phyloP scores from a whole-genome alignment of 2,113 vertebrate genomes.

The Thymallus thymallus region DNA sequence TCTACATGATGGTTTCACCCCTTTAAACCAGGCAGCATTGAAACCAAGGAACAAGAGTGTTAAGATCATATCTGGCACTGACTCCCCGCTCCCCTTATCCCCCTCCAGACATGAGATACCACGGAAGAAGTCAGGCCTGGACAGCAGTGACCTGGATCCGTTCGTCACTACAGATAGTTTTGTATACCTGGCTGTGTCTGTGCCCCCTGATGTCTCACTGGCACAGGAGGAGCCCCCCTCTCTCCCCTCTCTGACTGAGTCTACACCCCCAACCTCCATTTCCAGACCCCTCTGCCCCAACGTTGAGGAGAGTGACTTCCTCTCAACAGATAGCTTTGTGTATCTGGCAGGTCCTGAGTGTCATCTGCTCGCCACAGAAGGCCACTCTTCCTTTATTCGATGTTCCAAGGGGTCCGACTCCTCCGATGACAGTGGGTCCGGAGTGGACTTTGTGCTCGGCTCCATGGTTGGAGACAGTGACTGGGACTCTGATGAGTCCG shows the following conservation, averaged over 20 bases:
- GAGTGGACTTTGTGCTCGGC: conserved; percentile 64
- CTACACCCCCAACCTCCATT: conserved; percentile 16
- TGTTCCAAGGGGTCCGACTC: conserved; percentile 71
- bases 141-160: conserved; percentile 72
- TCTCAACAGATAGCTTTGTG: conserved; percentile 78
- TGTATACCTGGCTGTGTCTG: conserved; percentile 76
- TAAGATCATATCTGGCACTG: conserved; percentile 56
- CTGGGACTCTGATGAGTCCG: conserved; percentile 76
- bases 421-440: conserved; percentile 76
- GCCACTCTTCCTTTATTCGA: conserved; percentile 57
- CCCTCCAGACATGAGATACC: conserved; percentile 60
- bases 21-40: conserved; percentile 7
- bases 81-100: conserved; percentile 64
- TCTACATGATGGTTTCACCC: background rate
- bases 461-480: conserved; percentile 75
- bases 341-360: conserved; percentile 78
- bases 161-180: conserved; percentile 77
- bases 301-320: conserved; percentile 75
- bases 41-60: conserved; percentile 28
- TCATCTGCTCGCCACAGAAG: conserved; percentile 67
- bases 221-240: conserved; percentile 20
- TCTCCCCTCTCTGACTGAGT: conserved; percentile 12
- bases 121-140: conserved; percentile 60
- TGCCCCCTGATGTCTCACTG: conserved; percentile 39
- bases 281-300: conserved; percentile 31